Base-by-base conservation (phyloP, 2,113 vertebrate genomes). In the Leptobrachium ailaonicum region DNA sequence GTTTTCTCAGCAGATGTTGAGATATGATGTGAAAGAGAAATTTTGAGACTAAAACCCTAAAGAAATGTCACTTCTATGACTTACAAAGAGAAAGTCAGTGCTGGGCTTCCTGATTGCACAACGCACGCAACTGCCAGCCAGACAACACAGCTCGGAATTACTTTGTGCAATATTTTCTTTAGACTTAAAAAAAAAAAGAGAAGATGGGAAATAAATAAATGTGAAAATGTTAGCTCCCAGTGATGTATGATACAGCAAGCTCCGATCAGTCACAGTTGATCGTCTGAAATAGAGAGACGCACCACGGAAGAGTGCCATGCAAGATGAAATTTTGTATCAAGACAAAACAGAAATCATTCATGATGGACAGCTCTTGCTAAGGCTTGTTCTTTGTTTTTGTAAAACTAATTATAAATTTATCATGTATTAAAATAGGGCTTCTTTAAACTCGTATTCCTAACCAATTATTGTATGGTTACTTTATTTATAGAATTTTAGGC, bases 61-160 rank as follows among this genome's bases (percentile, higher is more conserved):
- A 94, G 91, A 92, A 93, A 93, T 88, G 87, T 86, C 87, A 89
- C 84, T 92, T 92, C 77, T 87, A 82, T 89, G 82, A 87, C 88
- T 92, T 88, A 82, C 87, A 73, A 85, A 89, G 84, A 88, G 84
- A 90, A 75, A 90, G 85, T 83, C 84, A 88, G 82, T 81, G 76
- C 87, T 85, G 71, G 56, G 79, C 32, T 66, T 43, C 71, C 71
- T 62, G 71, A 50, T 72, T 81, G 72, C 66, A 3, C 71, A 41
- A 60, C 53, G 42, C 64, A 60, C 44, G 43, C 9, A 40, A 47
- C 73, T 81, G 60, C n/a, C 20, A 62, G 64, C 13, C 6, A 32
- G 71, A 7, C 4, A 44, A 80, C 69, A 74, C 50, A 41, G 13
- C 20, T 75, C 43, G 1, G 11, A 74, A 40, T 75, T 47, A 75